Percentiles rank a stretch among this genome's conserved stretches.
phyloP scores from a whole-genome alignment of 2,888 invertebrate genomes.

The Heterodera filipjevi region DNA sequence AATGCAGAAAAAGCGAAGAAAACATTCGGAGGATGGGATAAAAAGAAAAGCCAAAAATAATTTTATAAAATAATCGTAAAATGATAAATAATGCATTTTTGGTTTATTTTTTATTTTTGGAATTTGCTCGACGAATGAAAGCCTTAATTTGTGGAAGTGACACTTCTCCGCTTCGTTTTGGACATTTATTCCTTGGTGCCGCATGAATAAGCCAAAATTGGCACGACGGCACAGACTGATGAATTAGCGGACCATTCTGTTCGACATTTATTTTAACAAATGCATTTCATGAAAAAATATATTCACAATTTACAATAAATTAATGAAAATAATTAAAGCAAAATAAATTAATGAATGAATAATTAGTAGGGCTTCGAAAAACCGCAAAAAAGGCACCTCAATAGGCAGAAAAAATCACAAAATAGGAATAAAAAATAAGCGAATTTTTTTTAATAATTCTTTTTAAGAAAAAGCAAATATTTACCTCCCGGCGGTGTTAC shows the following conservation, averaged over 20 bases:
- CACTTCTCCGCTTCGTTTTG: neutral
- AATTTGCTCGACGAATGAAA: neutral
- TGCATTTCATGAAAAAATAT: neutral
- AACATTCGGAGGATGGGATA: neutral
- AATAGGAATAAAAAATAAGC: too few species aligned
- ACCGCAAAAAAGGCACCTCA: too few species aligned
- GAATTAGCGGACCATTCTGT: neutral
- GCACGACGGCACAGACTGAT: neutral
- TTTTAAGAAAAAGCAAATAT: too few species aligned
- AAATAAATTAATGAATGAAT: neutral
- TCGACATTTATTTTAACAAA: neutral
- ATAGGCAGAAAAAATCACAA: too few species aligned
- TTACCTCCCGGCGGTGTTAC: too few species aligned
- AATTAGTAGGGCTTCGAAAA: too few species aligned
- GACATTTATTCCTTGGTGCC: neutral
- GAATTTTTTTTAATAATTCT: too few species aligned
- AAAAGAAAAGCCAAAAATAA: neutral
- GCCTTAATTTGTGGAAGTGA: neutral
- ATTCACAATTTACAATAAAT: neutral
- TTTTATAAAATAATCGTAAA: neutral
- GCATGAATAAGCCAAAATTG: slow-evolving; percentile 1
- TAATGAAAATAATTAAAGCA: neutral
- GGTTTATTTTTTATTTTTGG: neutral
- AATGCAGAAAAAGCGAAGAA: neutral
- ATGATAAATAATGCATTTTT: neutral